These are phyloP conservation scores for Odontamblyopus rebecca DNA, from an alignment of 2,797 vertebrate genomes.

Conservation along the genomic window DNA sequence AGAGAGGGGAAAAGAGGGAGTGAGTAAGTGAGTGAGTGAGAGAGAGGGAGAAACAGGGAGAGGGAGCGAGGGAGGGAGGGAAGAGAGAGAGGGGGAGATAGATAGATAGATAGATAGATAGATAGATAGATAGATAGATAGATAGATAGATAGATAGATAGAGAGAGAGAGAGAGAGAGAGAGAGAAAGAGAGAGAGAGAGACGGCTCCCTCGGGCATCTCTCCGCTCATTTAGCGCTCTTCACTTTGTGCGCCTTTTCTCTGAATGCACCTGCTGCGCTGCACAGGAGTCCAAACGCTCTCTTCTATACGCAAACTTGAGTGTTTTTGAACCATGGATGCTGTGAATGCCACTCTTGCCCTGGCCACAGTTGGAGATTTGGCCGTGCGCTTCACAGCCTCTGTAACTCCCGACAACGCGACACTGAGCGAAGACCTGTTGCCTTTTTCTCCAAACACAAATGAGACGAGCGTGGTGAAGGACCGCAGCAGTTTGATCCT, in stretches of 20 bases:
- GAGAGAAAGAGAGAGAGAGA: constrained; percentile 10
- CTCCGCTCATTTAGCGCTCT: constrained; percentile 17
- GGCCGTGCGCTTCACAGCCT: constrained; percentile 45
- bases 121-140: too few species aligned
- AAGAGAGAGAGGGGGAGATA: background rate
- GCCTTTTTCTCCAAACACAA: constrained; percentile 52
- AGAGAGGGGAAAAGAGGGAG: too few species aligned
- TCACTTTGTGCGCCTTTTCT: constrained; percentile 29
- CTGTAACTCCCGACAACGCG: constrained; percentile 67
- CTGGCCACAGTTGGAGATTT: constrained; percentile 56
- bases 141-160: too few species aligned
- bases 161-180: background rate
- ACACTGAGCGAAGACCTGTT: constrained; percentile 58
- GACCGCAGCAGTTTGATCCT: constrained; percentile 74
- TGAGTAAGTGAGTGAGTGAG: too few species aligned
- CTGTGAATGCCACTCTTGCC: constrained; percentile 56
- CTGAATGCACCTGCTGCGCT: constrained; percentile 2
- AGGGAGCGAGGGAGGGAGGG: too few species aligned
- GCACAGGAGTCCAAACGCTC: background rate
- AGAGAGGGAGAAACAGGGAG: too few species aligned
- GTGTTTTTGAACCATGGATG: constrained; percentile 65
- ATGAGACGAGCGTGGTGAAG: constrained; percentile 67
- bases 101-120: too few species aligned
- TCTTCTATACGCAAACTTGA: background rate
- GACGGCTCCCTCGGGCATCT: constrained; percentile 12